Evolutionary conservation across 2,113 vertebrate genomes (phyloP), one percentile per base, ranked within the genome.

Genomic region (Microcebus griseorufus): DNA sequence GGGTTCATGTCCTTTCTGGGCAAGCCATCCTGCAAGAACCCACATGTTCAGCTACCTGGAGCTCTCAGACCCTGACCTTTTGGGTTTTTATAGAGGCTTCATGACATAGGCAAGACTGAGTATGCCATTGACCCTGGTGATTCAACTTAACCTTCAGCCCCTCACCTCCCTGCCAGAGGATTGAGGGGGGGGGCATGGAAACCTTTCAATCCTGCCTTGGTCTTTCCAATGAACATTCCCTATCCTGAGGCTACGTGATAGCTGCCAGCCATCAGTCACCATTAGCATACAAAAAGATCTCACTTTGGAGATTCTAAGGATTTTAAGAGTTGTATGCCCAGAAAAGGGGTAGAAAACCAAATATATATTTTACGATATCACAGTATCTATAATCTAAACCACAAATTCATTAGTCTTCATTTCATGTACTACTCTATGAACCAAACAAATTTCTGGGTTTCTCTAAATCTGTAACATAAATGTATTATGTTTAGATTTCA

Each of bases 401-500:
- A 88, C 81, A 83, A 89, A 83, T 89, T 89, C 55, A 60, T 53
- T 73, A 48, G 22, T 42, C 34, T 73, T 73, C 95, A 92, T 82
- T 86, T 48, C 88, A 69, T 72, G 53, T 9, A 37, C 42, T 93
- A 39, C 17, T 86, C 73, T 83, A 82, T 17, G 48, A 96, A 78
- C 79, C 67, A 65, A 93, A 93, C 32, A 87, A 60, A 92, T 53
- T 92, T 94, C 75, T 79, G 34, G n/a, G 45, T 73, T 90, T 94
- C 76, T 94, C 58, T 55, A 96, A 79, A 79, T 80, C 55, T 92
- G n/a, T 79, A 90, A 92, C 70, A 95, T 78, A 94, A 93, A 92
- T 55, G 48, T 79, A 92, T 55, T 83, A 93, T 76, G 83, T 89
- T 96, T 95, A 95, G 14, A 92, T 78, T 87, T 93, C 91, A 90